Conservation (phyloP, 2,113 vertebrate genomes). For the Chloroceryle aenea region DNA sequence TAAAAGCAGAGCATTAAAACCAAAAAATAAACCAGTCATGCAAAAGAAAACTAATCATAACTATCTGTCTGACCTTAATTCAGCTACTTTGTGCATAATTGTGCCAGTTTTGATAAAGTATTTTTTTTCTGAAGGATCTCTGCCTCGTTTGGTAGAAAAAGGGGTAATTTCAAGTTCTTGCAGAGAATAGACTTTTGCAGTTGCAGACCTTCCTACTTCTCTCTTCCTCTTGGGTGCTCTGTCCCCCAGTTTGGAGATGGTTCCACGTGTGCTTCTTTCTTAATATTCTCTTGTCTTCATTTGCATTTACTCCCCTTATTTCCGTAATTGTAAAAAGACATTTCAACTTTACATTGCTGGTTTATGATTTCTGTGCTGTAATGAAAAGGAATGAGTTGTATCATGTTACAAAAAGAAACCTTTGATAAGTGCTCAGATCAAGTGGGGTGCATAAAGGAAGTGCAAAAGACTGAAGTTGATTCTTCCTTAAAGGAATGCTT, state of each 20-base stretch:
- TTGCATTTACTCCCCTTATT: neutral
- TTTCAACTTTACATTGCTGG: neutral
- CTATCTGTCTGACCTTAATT: neutral
- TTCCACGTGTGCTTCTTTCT: neutral
- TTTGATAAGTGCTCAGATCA: slow-evolving; percentile 42
- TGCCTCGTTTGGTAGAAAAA: neutral
- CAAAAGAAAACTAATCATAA: neutral
- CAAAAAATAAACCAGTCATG: neutral
- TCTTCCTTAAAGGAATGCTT: slow-evolving; percentile 45
- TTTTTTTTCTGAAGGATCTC: neutral
- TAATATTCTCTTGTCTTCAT: neutral
- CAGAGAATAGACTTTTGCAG: neutral
- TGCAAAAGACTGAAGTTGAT: slow-evolving; percentile 48
- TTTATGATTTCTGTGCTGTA: neutral
- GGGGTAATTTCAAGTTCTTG: neutral
- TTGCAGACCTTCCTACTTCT: neutral
- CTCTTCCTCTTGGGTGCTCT: neutral
- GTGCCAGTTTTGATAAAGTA: neutral
- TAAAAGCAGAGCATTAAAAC: neutral
- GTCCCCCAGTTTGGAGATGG: neutral
- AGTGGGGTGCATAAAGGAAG: slow-evolving; percentile 17
- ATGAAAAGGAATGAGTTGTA: neutral
- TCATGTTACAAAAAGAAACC: slow-evolving; percentile 42
- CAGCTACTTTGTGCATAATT: neutral
- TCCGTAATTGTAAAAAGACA: neutral